Percentiles rank a stretch among this genome's conserved stretches.
These are phyloP conservation scores for Dendropsophus ebraccatus DNA, from an alignment of 2,113 vertebrate genomes.

Conservation along the genomic window DNA sequence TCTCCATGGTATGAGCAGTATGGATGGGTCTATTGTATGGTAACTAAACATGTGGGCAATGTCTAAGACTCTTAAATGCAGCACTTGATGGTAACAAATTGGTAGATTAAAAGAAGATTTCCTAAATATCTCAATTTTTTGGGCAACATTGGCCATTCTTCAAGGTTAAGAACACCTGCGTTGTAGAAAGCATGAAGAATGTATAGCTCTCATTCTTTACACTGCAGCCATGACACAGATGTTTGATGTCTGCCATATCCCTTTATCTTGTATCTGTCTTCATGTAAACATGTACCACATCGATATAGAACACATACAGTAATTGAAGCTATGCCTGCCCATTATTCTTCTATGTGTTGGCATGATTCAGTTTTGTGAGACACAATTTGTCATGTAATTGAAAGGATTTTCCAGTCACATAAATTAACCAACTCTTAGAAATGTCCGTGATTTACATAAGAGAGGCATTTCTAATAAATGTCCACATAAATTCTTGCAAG, in stretches of 20 bases:
- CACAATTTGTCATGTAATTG: slow-evolving; percentile 46
- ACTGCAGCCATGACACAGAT: slow-evolving; percentile 19
- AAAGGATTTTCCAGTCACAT: slow-evolving; percentile 46
- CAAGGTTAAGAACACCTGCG: slow-evolving; percentile 33
- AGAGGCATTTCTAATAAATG: slow-evolving; percentile 78
- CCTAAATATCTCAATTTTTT: slow-evolving; percentile 10
- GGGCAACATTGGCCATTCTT: neutral
- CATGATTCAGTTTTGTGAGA: slow-evolving; percentile 18
- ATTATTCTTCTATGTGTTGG: slow-evolving; percentile 34
- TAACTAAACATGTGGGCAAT: no score
- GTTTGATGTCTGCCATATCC: slow-evolving; percentile 28
- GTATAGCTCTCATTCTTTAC: slow-evolving; percentile 11
- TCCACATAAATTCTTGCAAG: slow-evolving; percentile 75
- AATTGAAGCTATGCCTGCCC: neutral
- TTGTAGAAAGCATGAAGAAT: slow-evolving; percentile 17
- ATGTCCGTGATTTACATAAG: slow-evolving; percentile 76
- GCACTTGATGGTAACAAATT: neutral
- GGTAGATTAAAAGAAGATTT: neutral
- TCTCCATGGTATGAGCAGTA: no score
- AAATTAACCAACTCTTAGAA: slow-evolving; percentile 61
- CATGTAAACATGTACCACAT: slow-evolving; percentile 16
- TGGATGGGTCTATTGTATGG: no score
- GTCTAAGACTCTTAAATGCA: no score
- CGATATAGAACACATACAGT: neutral
- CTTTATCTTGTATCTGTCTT: slow-evolving; percentile 24